Evolutionary conservation across 1,140 invertebrate species (phyloP).

Genomic region (Caenorhabditis elegans): WBcel235 BX284604.4:12195001-12195500

Average conservation of each 20-base stretch:
- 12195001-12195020: neutral
- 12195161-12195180: neutral
- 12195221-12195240: neutral
- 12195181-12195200: neutral
- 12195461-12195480: neutral
- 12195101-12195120: no score
- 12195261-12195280: conserved; percentile 23
- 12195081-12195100: neutral
- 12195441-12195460: conserved; percentile 8
- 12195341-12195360: neutral
- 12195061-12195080: neutral
- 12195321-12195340: neutral
- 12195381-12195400: neutral
- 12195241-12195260: conserved; percentile 22
- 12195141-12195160: neutral
- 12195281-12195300: neutral
- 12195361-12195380: neutral
- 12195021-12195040: neutral
- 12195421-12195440: neutral
- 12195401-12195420: neutral
- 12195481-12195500: neutral
- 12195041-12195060: neutral
- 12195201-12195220: neutral
- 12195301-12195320: neutral
- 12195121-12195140: neutral